Evolutionary conservation across 2,888 invertebrate species (phyloP).

Genomic region (Drosophila kuntzei): DNA sequence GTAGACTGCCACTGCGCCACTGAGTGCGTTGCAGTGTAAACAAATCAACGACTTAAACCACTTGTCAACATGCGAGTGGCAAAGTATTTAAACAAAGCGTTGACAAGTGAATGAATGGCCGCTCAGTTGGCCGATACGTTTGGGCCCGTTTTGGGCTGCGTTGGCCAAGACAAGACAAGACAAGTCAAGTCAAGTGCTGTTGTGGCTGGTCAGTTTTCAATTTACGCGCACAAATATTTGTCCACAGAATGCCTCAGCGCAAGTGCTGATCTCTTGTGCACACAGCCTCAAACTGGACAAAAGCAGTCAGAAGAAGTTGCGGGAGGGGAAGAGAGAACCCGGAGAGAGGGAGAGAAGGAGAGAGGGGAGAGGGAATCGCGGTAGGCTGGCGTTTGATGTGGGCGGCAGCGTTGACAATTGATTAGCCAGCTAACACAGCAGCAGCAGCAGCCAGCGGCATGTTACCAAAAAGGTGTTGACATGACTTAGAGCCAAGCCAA

Average conservation of each 20-base stretch:
- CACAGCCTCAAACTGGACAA: constrained; percentile 40
- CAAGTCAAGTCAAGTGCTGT: constrained; percentile 72
- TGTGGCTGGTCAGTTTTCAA: constrained; percentile 82
- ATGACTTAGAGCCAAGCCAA: constrained; percentile 45
- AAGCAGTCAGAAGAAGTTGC: neutral
- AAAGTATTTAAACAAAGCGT: constrained; percentile 81
- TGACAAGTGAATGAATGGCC: constrained; percentile 77
- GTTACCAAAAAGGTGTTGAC: constrained; percentile 67
- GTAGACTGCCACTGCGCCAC: constrained; percentile 37
- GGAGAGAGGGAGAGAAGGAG: neutral
- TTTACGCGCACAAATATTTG: constrained; percentile 80
- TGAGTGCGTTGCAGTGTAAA: constrained; percentile 69
- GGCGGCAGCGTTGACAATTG: constrained; percentile 80
- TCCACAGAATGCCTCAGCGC: constrained; percentile 77
- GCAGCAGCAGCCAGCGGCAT: constrained; percentile 29
- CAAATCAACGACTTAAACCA: constrained; percentile 81
- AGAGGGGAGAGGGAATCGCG: constrained; percentile 10
- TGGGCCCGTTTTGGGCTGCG: constrained; percentile 37
- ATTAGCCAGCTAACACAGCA: constrained; percentile 60
- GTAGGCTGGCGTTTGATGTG: constrained; percentile 72
- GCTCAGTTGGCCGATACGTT: constrained; percentile 31
- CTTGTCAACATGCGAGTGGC: constrained; percentile 81
- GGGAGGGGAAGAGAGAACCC: neutral
- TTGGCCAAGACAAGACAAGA: constrained; percentile 65
- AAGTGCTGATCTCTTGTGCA: constrained; percentile 79